Percentiles rank a stretch among this genome's conserved stretches.
phyloP scores from a whole-genome alignment of 2,797 vertebrate species.

The Parauchenoglanis punctatus region DNA sequence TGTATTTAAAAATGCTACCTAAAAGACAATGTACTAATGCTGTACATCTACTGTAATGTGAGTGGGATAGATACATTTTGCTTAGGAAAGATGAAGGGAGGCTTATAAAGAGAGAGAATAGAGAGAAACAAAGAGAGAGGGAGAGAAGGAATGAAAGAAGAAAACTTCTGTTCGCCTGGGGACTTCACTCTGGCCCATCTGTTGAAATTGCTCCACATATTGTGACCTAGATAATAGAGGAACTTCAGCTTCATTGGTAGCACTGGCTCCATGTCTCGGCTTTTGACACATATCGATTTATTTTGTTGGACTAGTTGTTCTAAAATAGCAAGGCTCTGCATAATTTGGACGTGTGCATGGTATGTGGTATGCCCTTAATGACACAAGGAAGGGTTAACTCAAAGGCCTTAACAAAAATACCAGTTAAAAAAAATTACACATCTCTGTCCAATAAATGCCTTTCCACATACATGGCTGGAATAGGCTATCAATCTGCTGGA shows the following conservation, averaged over 20 bases:
- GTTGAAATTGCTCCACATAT: constrained; percentile 83
- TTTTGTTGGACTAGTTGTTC: constrained; percentile 77
- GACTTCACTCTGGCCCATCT: constrained; percentile 79
- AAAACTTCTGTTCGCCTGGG: constrained; percentile 83
- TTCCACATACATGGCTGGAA: constrained; percentile 2
- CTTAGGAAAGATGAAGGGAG: constrained; percentile 53
- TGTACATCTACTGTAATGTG: constrained; percentile 1
- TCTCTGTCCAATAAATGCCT: constrained; percentile 32
- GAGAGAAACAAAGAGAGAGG: constrained; percentile 47
- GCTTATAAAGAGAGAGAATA: background rate
- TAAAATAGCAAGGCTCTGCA: constrained; percentile 74
- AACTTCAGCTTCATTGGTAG: constrained; percentile 73
- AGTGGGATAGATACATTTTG: constrained; percentile 61
- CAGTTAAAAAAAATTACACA: constrained; percentile 43
- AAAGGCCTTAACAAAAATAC: constrained; percentile 50
- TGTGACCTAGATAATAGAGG: constrained; percentile 79
- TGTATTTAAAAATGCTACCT: constrained; percentile 12
- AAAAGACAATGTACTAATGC: constrained; percentile 9
- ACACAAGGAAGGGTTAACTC: constrained; percentile 56
- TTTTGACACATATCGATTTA: constrained; percentile 78
- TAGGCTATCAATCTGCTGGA: constrained; percentile 32
- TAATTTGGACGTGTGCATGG: constrained; percentile 67
- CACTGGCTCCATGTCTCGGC: constrained; percentile 63
- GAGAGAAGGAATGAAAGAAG: constrained; percentile 62
- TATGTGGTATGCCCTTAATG: constrained; percentile 60